phyloP scores from a whole-genome alignment of 2,113 vertebrate genomes.

The Melanostigma gelatinosum region DNA sequence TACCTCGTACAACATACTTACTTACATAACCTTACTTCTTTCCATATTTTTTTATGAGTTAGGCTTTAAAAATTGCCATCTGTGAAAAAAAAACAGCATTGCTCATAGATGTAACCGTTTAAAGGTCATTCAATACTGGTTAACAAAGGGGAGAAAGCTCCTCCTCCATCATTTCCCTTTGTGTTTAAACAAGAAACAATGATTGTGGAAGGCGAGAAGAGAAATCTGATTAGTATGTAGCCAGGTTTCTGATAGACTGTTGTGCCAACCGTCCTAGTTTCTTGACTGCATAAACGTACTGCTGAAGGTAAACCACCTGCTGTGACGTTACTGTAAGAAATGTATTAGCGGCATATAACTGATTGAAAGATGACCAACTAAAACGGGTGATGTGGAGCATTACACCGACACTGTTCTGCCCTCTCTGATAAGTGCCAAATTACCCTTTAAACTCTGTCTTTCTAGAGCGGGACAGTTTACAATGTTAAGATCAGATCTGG shows the following conservation, averaged over 20 bases:
- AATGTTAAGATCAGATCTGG: constrained; percentile 32
- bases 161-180: background rate
- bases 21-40: background rate
- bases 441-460: constrained; percentile 38
- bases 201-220: background rate
- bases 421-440: constrained; percentile 16
- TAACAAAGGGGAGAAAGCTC: background rate
- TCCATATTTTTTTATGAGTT: background rate
- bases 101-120: background rate
- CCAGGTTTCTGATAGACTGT: background rate
- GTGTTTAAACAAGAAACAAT: background rate
- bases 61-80: background rate
- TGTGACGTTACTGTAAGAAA: background rate
- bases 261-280: background rate
- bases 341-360: background rate
- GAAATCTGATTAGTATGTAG: background rate
- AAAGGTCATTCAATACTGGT: background rate
- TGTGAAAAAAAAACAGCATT: background rate
- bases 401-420: background rate
- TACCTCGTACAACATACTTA: background rate
- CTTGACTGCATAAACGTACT: background rate
- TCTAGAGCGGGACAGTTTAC: constrained; percentile 28
- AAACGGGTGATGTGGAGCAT: background rate
- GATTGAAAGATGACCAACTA: background rate
- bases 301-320: background rate